Percentiles rank a stretch among this genome's conserved stretches.
These are phyloP conservation scores for Lasioglossum baleicum DNA, from an alignment of 1,140 invertebrate genomes.

Conservation along the genomic window DNA sequence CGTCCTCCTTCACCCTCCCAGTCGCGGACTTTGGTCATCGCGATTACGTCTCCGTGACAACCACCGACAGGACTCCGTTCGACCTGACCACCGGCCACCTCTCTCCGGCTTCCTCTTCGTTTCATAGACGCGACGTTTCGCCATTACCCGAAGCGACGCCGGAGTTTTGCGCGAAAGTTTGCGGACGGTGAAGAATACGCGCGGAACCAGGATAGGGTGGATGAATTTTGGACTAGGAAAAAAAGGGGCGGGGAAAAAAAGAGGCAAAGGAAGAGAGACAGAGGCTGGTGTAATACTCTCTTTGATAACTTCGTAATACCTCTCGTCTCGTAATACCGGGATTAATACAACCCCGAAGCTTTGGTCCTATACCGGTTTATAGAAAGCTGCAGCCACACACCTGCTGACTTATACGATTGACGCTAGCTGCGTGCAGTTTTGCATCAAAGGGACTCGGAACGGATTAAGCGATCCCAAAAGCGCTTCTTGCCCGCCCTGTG, in stretches of 20 bases:
- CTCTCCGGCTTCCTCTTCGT: too few species aligned
- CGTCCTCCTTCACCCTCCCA: too few species aligned
- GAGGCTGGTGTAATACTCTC: constrained; percentile 41
- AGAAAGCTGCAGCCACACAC: constrained; percentile 61
- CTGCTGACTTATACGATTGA: constrained; percentile 37
- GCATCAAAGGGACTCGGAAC: constrained; percentile 17
- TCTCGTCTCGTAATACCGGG: constrained; percentile 72
- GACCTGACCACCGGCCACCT: too few species aligned
- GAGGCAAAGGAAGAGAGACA: constrained; percentile 7
- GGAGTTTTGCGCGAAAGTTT: too few species aligned
- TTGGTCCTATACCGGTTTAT: constrained; percentile 71
- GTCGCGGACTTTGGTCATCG: too few species aligned
- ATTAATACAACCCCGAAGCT: constrained; percentile 73
- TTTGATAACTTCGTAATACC: constrained; percentile 58
- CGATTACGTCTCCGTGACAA: too few species aligned
- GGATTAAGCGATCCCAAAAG: not conserved
- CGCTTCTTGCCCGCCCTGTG: not conserved
- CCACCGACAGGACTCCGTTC: too few species aligned
- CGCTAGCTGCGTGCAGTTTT: not conserved
- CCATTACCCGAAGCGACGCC: too few species aligned
- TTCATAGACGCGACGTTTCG: too few species aligned
- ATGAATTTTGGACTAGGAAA: too few species aligned
- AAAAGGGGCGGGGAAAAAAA: too few species aligned
- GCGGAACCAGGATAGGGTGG: constrained; percentile 12
- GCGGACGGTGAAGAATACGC: too few species aligned